These are phyloP conservation scores for Sebastes nivosus DNA, from an alignment of 2,797 vertebrate genomes.

Conservation along the genomic window DNA sequence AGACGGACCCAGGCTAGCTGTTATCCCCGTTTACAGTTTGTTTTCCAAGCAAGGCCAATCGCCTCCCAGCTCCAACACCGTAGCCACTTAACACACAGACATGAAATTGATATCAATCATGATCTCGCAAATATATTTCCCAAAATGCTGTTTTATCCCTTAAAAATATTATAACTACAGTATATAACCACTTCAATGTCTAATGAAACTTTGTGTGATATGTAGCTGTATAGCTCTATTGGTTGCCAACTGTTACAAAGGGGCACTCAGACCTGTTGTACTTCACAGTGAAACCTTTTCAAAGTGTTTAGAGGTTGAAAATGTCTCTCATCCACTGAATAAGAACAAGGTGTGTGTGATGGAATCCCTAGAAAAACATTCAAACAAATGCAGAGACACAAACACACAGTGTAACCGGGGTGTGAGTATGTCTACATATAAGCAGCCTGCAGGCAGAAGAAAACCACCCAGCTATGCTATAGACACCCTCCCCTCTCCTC, in stretches of 20 bases:
- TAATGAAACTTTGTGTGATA: not conserved
- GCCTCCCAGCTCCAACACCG: not conserved
- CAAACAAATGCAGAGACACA: not conserved
- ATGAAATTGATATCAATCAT: no score
- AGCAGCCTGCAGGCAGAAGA: conserved; percentile 29
- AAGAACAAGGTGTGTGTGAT: not conserved
- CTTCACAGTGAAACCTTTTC: not conserved
- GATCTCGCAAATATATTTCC: not conserved
- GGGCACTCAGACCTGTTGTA: not conserved
- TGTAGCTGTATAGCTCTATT: not conserved
- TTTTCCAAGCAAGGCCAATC: not conserved
- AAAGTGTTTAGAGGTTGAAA: not conserved
- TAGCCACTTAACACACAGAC: not conserved
- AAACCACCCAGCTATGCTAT: conserved; percentile 22
- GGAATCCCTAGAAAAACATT: not conserved
- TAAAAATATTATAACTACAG: not conserved
- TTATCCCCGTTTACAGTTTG: not conserved
- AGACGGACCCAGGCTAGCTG: not conserved
- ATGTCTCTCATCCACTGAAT: not conserved
- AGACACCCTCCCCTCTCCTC: conserved; percentile 11
- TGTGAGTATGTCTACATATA: conserved; percentile 7
- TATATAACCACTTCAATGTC: not conserved
- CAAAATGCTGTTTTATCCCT: not conserved
- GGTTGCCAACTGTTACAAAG: not conserved
- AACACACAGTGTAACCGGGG: conserved; percentile 8